phyloP scores from a whole-genome alignment of 2,113 vertebrate genomes.

The Brachyhypopomus gauderio region DNA sequence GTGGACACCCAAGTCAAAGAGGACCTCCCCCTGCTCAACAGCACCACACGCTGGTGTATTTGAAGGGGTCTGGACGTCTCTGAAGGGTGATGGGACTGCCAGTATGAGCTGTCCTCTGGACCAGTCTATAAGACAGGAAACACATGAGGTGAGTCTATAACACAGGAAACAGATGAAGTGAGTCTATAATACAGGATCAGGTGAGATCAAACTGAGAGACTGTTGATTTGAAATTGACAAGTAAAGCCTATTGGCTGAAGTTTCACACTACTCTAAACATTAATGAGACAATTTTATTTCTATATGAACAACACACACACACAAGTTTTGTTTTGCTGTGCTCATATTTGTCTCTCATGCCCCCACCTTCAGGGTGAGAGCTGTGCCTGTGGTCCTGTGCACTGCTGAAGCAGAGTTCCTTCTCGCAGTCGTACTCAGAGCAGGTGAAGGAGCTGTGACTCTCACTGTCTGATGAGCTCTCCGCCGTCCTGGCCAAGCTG shows the following conservation, averaged over 20 bases:
- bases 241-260: too few species aligned
- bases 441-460: conserved; percentile 65
- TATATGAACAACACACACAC: too few species aligned
- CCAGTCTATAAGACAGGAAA: conserved; percentile 2
- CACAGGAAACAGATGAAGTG: not conserved
- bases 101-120: conserved; percentile 32
- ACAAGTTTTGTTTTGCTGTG: not conserved
- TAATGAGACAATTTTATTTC: too few species aligned
- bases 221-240: too few species aligned
- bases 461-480: conserved; percentile 63
- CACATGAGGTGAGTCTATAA: not conserved
- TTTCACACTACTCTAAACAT: too few species aligned
- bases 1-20: conserved; percentile 62
- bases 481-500: not conserved
- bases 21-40: conserved; percentile 58
- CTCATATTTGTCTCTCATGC: conserved; percentile 16
- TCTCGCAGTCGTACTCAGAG: conserved; percentile 61
- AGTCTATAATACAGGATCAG: not conserved
- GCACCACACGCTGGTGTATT: conserved; percentile 2
- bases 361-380: conserved; percentile 29
- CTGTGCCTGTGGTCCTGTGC: conserved; percentile 39
- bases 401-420: conserved; percentile 45
- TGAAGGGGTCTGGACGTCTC: conserved; percentile 33
- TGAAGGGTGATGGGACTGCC: conserved; percentile 46
- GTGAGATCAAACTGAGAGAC: not conserved